Base-by-base conservation (phyloP, 2,888 invertebrate genomes). In the Mythimna albipuncta region DNA sequence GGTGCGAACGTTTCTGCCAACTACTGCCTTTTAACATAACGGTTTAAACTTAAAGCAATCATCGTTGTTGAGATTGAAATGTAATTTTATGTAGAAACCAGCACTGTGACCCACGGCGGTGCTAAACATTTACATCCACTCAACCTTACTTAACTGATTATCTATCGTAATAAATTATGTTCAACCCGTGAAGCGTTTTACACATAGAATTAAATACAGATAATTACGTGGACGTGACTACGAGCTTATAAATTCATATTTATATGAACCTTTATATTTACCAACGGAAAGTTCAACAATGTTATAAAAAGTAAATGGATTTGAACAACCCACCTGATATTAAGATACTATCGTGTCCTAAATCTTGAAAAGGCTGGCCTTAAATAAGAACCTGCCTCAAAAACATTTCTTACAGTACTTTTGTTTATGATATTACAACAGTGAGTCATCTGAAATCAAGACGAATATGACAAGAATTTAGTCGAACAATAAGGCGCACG, bases 61-160 rank as follows among this genome's bases (percentile, higher is more conserved):
- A 89, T 87, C 84, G 85, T 82, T 77, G 88, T 88, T 84, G 83
- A 90, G 91, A 93, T 93, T 93, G 92, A 93, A 93, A 92, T 90
- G 90, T 91, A 92, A 93, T 93, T 91, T 91, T 90, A 90, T 89
- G 89, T 89, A 87, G 88, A 90, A 91, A 90, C 88, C 87, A 89
- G 89, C 87, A 87, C 89, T 88, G 80, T 89, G 88, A 90, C 89
- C 90, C 85, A 85, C 84, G 88, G 88, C 87, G 81, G 78, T 85
- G 86, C 82, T 85, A 85, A 87, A 83, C 88, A 89, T 88, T 89
- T 85, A 85, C 86, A 82, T 87, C 85, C 82, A 85, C 77, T 79
- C 77, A 77, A 82, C 75, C 75, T 75, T 73, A 80, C 82, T 76
- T 82, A 79, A 85, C 86, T 77, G 82, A 86, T 81, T 79, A 78